These are phyloP conservation scores for Pseudopipra pipra DNA, from an alignment of 2,113 vertebrate species.

Conservation along the genomic window DNA sequence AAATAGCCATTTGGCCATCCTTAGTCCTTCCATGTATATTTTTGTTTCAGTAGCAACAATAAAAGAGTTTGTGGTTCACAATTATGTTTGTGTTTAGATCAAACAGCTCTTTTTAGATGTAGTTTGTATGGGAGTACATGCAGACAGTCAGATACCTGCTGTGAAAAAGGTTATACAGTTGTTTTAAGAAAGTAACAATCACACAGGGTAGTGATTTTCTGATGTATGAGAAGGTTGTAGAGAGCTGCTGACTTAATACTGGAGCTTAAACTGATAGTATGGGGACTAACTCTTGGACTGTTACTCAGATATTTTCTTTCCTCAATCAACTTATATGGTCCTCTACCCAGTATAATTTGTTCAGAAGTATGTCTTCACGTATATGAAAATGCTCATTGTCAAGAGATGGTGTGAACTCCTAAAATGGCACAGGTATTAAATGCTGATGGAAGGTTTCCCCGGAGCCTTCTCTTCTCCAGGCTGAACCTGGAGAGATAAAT, in stretches of 20 bases:
- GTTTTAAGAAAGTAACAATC: neutral
- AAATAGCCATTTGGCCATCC: conserved; percentile 7
- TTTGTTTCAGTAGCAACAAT: neutral
- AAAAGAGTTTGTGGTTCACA: neutral
- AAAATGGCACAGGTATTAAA: neutral
- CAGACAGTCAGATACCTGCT: neutral
- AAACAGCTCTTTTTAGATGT: neutral
- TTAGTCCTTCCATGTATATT: neutral
- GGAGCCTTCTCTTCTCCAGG: neutral
- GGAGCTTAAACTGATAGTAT: neutral
- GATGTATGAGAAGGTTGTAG: neutral
- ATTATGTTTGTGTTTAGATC: neutral
- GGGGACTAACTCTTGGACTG: neutral
- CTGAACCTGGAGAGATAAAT: neutral
- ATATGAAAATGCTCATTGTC: neutral
- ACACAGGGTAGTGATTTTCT: neutral
- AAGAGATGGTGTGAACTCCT: neutral
- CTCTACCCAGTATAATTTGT: neutral
- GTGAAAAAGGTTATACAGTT: neutral
- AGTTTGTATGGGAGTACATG: neutral
- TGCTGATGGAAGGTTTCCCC: neutral
- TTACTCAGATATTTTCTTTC: neutral
- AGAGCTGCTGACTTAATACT: neutral
- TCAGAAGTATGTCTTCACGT: neutral
- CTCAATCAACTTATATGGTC: neutral